Evolutionary conservation across 2,797 vertebrate species (phyloP).

Genomic region (Phrynocephalus guinanensis): DNA sequence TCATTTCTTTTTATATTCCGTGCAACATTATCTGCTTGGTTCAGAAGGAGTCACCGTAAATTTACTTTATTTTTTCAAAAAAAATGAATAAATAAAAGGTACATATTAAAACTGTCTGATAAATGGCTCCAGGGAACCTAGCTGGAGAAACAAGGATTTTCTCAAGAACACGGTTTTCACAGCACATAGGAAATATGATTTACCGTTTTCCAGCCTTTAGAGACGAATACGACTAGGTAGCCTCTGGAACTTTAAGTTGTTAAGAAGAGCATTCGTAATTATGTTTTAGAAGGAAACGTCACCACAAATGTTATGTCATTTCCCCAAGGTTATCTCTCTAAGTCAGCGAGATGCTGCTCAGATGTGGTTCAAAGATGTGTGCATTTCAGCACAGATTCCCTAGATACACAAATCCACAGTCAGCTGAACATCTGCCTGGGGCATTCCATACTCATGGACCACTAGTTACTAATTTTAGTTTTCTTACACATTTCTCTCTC

Average conservation of each 20-base stretch:
- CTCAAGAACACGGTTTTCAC: neutral
- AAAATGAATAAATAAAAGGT: constrained; percentile 19
- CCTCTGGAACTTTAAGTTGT: constrained; percentile 26
- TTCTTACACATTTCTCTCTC: constrained; percentile 6
- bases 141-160: constrained; percentile 52
- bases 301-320: neutral
- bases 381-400: neutral
- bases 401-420: neutral
- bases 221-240: neutral
- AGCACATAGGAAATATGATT: constrained; percentile 1
- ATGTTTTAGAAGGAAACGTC: neutral
- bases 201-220: neutral
- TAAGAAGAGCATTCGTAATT: neutral
- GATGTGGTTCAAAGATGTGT: neutral
- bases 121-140: constrained; percentile 61
- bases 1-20: constrained; percentile 40
- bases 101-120: constrained; percentile 59
- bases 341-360: neutral
- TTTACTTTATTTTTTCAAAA: constrained; percentile 41
- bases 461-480: constrained; percentile 3
- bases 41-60: constrained; percentile 58
- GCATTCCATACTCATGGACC: neutral
- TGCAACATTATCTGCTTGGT: constrained; percentile 53
- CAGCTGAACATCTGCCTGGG: neutral
- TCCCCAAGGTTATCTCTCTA: neutral